Percentiles rank a stretch among this genome's conserved stretches.
These are phyloP conservation scores for Homarus gammarus DNA, from an alignment of 2,888 invertebrate genomes.

Conservation along the genomic window DNA sequence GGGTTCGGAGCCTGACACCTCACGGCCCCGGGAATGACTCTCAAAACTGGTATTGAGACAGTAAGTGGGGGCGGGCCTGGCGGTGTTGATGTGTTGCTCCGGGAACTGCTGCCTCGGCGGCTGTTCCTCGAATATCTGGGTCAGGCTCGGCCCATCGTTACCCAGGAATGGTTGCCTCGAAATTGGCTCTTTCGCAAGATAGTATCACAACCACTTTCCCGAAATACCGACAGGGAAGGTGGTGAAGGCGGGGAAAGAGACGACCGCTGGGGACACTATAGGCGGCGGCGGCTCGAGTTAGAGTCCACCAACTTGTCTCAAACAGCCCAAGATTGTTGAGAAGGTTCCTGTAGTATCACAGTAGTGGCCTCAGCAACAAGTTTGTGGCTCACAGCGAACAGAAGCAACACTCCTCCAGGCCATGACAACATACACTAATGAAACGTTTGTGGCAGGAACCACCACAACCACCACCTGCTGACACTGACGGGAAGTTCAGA, in stretches of 20 bases:
- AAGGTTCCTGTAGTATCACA: too few relatives aligned
- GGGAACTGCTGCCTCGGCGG: background rate
- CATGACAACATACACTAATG: too few relatives aligned
- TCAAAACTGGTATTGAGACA: background rate
- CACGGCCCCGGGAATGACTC: background rate
- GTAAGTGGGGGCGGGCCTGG: background rate
- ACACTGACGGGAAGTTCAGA: too few relatives aligned
- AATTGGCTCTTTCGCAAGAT: background rate
- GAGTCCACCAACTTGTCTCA: too few relatives aligned
- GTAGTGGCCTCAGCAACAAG: too few relatives aligned
- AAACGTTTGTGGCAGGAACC: too few relatives aligned
- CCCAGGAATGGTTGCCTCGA: background rate
- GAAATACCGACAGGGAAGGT: background rate
- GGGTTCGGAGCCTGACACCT: background rate
- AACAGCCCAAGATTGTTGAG: too few relatives aligned
- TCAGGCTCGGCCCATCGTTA: background rate
- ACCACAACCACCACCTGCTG: too few relatives aligned
- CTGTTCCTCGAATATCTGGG: background rate
- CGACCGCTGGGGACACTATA: background rate
- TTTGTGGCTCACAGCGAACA: too few relatives aligned
- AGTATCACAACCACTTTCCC: background rate
- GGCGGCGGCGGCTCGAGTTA: too few relatives aligned
- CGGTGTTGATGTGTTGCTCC: background rate
- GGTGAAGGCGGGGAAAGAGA: background rate
- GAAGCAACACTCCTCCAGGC: too few relatives aligned